Evolutionary conservation across 2,113 vertebrate species (phyloP).

Genomic region (Callorhinus ursinus): DNA sequence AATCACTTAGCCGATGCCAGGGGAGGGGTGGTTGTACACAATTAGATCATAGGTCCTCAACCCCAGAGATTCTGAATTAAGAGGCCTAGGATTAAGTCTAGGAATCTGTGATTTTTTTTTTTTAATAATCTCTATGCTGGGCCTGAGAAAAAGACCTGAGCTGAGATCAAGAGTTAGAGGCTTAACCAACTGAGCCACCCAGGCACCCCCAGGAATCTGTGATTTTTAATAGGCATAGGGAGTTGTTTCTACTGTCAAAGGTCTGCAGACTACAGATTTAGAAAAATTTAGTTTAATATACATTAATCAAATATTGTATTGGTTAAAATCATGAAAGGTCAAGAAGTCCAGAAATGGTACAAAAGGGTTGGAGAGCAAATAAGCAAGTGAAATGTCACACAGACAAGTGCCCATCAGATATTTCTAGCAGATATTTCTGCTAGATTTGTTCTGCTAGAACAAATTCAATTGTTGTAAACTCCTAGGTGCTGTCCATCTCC

Average conservation of each 20-base stretch:
- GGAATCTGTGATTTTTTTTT: background rate
- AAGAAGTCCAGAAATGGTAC: slow-evolving; percentile 27
- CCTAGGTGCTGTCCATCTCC: background rate
- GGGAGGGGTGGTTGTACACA: background rate
- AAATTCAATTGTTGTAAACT: background rate
- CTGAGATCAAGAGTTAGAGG: background rate
- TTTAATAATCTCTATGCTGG: background rate
- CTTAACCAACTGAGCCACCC: background rate
- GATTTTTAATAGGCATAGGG: background rate
- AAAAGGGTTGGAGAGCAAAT: background rate
- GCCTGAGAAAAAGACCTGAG: background rate
- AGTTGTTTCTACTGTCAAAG: background rate
- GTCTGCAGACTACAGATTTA: background rate
- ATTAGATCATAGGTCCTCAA: background rate
- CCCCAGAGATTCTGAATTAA: background rate
- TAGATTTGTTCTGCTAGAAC: too few species aligned
- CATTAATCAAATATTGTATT: background rate
- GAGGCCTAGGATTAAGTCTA: background rate
- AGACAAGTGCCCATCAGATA: background rate
- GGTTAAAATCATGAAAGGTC: background rate
- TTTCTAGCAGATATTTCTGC: background rate
- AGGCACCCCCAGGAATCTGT: background rate
- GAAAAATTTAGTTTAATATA: background rate
- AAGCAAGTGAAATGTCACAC: background rate
- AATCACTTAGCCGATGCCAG: background rate